A percentile compares a stretch with the other conserved stretches of the same genome.
Evolutionary conservation across 2,113 vertebrate species (phyloP).

Genomic region (Oryzias melastigma): DNA sequence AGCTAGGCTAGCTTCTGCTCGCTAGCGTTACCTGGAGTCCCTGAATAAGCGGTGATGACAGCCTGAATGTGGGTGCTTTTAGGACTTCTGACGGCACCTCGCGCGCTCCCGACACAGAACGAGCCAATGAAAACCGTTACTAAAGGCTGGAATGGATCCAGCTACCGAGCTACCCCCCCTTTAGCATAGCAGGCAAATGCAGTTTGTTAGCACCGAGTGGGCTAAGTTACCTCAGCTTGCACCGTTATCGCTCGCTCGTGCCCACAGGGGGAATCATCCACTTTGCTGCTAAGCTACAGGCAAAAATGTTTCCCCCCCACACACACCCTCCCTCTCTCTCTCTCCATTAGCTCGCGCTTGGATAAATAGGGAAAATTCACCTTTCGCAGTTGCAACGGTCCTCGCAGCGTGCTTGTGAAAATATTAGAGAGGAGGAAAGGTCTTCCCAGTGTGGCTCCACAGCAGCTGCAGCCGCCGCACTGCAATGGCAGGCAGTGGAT

Average conservation of each 20-base stretch:
- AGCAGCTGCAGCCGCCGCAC: conserved; percentile 74
- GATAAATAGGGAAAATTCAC: conserved; percentile 59
- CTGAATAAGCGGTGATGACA: conserved; percentile 62
- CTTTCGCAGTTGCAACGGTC: conserved; percentile 54
- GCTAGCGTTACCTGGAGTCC: conserved; percentile 62
- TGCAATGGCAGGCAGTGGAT: conserved; percentile 78
- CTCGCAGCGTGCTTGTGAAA: conserved; percentile 47
- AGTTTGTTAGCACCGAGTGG: conserved; percentile 35
- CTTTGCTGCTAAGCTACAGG: conserved; percentile 30
- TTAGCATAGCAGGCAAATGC: too few species aligned
- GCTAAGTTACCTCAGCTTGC: conserved; percentile 57
- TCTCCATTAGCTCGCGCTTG: conserved; percentile 11
- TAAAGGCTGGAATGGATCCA: conserved; percentile 6
- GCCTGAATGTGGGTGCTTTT: conserved; percentile 26
- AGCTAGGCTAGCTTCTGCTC: conserved; percentile 60
- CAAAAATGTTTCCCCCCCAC: conserved; percentile 9
- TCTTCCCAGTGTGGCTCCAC: conserved; percentile 62
- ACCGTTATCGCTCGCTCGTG: conserved; percentile 57
- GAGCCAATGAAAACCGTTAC: background rate
- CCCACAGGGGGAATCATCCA: conserved; percentile 51
- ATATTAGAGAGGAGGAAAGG: conserved; percentile 34
- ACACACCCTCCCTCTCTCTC: background rate
- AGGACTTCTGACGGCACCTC: background rate
- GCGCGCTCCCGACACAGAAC: background rate
- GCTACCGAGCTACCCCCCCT: conserved; percentile 40